Percentiles rank a stretch among this genome's conserved stretches.
Conservation (phyloP, 2,113 vertebrate species). For the Chitala chitala region DNA sequence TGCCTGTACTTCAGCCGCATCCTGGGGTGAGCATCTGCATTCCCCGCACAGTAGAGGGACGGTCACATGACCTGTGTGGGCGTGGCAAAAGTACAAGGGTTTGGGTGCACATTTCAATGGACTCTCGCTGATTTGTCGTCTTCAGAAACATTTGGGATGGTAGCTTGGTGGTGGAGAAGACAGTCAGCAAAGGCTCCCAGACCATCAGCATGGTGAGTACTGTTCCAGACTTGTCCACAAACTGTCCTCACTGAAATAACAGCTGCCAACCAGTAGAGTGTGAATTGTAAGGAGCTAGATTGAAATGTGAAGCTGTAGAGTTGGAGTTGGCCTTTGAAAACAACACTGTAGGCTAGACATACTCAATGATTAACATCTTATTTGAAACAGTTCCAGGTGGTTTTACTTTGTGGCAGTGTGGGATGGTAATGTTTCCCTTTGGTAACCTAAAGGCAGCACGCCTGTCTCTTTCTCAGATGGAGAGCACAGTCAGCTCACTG, state of each 20-base stretch:
- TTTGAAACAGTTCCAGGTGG: too few species aligned
- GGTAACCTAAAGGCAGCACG: too few species aligned
- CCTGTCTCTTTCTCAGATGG: constrained; percentile 62
- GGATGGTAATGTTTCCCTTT: too few species aligned
- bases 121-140: constrained; percentile 25
- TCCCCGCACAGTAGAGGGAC: not conserved
- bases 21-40: constrained; percentile 72
- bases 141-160: constrained; percentile 95
- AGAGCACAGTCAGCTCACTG: constrained; percentile 76
- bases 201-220: constrained; percentile 77
- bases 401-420: too few species aligned
- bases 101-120: not conserved
- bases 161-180: constrained; percentile 82
- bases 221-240: not conserved
- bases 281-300: too few species aligned
- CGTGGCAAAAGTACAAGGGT: not conserved
- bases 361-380: too few species aligned
- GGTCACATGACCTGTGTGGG: not conserved
- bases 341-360: too few species aligned
- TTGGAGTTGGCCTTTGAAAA: too few species aligned
- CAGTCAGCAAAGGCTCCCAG: constrained; percentile 75
- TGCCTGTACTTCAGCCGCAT: constrained; percentile 90
- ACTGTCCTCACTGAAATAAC: not conserved
- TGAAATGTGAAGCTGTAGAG: too few species aligned
- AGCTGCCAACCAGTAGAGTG: too few species aligned